Evolutionary conservation across 2,797 vertebrate species (phyloP), one percentile per base, ranked within the genome.

Genomic region (Nyctibius grandis): DNA sequence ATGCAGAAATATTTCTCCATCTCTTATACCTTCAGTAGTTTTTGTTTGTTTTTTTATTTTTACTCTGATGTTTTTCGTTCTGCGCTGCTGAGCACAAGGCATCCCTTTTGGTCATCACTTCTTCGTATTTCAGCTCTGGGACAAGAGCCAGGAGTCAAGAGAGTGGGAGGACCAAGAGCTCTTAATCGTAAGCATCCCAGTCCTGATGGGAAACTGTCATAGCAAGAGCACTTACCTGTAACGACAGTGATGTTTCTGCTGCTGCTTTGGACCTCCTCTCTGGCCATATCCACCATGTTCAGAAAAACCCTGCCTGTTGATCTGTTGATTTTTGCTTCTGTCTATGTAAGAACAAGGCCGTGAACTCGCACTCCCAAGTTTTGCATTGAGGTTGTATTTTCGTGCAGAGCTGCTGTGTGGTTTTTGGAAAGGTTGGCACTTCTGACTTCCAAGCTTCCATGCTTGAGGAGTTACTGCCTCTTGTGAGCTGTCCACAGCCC

Each of bases 191-290:
- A 68, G 20, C 17, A 44, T 73, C 65, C 16, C 28, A 67, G 2
- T n/a, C 33, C 13, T 33, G 36, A 61, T 56, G 26, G 40, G 65
- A 81, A 73, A 28, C 36, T 67, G 22, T 44, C 51, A 28, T 8
- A 34, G n/a, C 16, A 45, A 36, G 36, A 50, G 21, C 4, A 1
- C 8, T 51, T 47, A 38, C 33, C 5, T 28, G 7, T 6, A 36
- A 38, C 0, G 2, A 11, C 9, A 57, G 23, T 0, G 1, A 10
- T 7, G 26, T 34, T 59, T 73, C n/a, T 63, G 42, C 6, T 63
- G 44, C 42, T 48, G 34, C 15, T 56, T 78, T 38, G n/a, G n/a
- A 45, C 26, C 15, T 34, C 6, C 15, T 69, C 22, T 70, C 29
- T 51, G 42, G 54, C 13, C 8, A 3, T 36, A 75, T 70, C 68